A percentile compares a stretch with the other conserved stretches of the same genome.
These are phyloP conservation scores for Blastobasis lacticolella DNA, from an alignment of 2,888 invertebrate species.

Conservation along the genomic window DNA sequence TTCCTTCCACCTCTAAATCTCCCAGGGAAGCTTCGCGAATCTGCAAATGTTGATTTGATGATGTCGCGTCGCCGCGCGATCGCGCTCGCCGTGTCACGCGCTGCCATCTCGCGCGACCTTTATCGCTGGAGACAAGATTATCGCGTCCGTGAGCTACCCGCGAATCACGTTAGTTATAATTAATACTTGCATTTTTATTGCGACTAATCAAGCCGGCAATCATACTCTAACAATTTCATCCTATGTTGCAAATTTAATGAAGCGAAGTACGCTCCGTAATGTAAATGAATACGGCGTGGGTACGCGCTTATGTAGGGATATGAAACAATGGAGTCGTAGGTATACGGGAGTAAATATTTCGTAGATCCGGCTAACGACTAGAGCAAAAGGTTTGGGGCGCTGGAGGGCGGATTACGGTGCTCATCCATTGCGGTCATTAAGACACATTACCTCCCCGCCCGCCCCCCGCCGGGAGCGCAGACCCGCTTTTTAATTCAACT, in stretches of 20 bases:
- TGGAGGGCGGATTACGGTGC: conserved; percentile 56
- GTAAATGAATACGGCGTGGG: not conserved
- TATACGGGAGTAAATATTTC: conserved; percentile 27
- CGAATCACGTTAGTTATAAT: too few relatives aligned
- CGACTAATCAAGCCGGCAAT: too few relatives aligned
- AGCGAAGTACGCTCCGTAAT: not conserved
- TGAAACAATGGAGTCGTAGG: conserved; percentile 25
- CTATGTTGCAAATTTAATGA: too few relatives aligned
- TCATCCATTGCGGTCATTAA: conserved; percentile 73
- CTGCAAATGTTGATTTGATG: conserved; percentile 76
- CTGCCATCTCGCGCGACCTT: not conserved
- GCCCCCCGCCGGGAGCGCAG: conserved; percentile 24
- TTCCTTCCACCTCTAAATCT: conserved; percentile 75
- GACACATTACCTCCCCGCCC: conserved; percentile 56
- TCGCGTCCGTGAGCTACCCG: too few relatives aligned
- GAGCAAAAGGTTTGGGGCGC: conserved; percentile 50
- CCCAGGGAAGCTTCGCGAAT: conserved; percentile 71
- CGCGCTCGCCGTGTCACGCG: conserved; percentile 3
- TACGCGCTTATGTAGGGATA: conserved; percentile 13
- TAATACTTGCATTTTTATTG: too few relatives aligned
- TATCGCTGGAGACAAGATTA: too few relatives aligned
- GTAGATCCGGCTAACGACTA: conserved; percentile 31
- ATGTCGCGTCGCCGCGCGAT: conserved; percentile 49
- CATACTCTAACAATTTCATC: too few relatives aligned
- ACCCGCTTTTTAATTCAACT: conserved; percentile 73